These are phyloP conservation scores for Malurus splendens DNA, from an alignment of 2,797 vertebrate genomes.

Conservation along the genomic window DNA sequence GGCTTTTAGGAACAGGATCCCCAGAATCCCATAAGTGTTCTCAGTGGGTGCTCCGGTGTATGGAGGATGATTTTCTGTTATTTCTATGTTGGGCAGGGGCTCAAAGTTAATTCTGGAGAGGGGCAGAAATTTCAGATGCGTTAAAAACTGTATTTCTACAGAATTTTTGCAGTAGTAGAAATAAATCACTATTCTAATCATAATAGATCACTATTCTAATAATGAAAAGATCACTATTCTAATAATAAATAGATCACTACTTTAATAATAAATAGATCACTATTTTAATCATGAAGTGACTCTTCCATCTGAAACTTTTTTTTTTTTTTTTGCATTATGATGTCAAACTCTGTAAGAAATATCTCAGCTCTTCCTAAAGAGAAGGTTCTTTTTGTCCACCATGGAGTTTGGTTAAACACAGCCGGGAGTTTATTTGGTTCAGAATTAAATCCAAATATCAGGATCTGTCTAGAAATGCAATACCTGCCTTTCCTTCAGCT, in stretches of 20 bases:
- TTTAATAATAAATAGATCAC: not conserved
- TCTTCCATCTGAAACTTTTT: not conserved
- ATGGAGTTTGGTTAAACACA: not conserved
- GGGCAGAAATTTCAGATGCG: not conserved
- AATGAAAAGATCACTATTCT: not conserved
- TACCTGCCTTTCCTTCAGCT: not conserved
- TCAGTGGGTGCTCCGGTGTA: not conserved
- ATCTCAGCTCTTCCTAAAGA: not conserved
- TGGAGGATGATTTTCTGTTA: too few species aligned
- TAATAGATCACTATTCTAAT: not conserved
- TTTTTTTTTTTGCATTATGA: not conserved
- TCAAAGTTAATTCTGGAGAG: not conserved
- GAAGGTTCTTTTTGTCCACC: not conserved
- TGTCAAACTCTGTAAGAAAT: not conserved
- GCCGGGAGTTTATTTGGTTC: not conserved
- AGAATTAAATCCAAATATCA: not conserved
- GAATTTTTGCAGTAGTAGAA: not conserved
- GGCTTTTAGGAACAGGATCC: not conserved
- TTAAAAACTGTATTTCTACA: not conserved
- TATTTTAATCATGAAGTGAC: not conserved
- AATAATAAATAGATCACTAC: not conserved
- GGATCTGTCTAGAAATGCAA: not conserved
- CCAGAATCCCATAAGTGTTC: not conserved
- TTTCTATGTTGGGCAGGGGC: not conserved
- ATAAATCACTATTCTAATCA: not conserved